These are phyloP conservation scores for Elachura formosa DNA, from an alignment of 2,113 vertebrate genomes.

Conservation along the genomic window DNA sequence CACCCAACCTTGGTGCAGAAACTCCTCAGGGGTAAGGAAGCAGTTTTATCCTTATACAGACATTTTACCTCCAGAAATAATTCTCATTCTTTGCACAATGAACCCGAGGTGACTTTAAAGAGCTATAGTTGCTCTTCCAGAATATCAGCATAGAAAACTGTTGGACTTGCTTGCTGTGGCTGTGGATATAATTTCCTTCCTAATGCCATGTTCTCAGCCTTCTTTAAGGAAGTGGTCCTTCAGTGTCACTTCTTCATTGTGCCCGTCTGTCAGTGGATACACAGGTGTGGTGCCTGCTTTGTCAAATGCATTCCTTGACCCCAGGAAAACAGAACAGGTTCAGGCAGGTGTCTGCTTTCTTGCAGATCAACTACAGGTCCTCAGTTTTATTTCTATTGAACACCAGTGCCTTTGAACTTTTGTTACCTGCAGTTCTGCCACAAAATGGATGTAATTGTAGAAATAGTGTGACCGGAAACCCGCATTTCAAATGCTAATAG, in stretches of 20 bases:
- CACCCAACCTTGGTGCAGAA: constrained; percentile 73
- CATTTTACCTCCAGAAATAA: not conserved
- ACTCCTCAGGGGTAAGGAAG: constrained; percentile 74
- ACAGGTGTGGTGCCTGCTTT: not conserved
- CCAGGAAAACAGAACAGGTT: not conserved
- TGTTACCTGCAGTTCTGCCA: not conserved
- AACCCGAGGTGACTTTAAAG: not conserved
- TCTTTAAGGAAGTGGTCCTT: not conserved
- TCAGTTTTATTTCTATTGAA: not conserved
- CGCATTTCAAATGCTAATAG: not conserved
- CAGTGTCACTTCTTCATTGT: not conserved
- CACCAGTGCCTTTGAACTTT: not conserved
- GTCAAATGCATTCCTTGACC: not conserved
- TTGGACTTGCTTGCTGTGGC: not conserved
- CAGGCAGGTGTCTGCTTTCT: not conserved
- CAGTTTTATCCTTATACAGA: not conserved
- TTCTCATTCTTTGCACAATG: not conserved
- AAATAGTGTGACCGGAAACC: not conserved
- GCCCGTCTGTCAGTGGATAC: not conserved
- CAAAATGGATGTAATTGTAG: not conserved
- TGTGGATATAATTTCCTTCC: not conserved
- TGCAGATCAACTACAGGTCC: not conserved
- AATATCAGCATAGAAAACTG: not conserved
- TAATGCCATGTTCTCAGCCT: not conserved
- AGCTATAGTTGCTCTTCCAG: not conserved